phyloP scores from a whole-genome alignment of 1,140 invertebrate genomes.

The Neomicropteryx cornuta region DNA sequence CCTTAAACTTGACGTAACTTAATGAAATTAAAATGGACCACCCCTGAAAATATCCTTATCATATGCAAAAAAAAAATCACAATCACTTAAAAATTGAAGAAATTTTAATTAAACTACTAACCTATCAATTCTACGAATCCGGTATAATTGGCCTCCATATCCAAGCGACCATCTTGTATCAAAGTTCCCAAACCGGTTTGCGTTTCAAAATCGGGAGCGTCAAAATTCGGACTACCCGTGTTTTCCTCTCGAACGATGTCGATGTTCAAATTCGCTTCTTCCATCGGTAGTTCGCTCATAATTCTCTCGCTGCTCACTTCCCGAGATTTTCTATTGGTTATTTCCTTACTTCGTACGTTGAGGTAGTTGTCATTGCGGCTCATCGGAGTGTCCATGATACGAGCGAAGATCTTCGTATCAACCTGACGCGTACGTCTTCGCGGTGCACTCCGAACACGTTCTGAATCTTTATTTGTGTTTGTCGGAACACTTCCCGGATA shows the following conservation, averaged over 20 bases:
- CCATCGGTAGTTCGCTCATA: constrained; percentile 10
- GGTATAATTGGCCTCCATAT: constrained; percentile 68
- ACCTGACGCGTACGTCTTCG: no score
- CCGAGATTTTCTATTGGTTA: constrained; percentile 5
- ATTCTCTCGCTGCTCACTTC: constrained; percentile 23
- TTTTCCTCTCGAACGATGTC: not conserved
- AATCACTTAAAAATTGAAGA: not conserved
- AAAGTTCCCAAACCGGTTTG: constrained; percentile 17
- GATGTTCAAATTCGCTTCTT: not conserved
- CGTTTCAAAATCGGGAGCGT: no score
- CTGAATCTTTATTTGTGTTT: no score
- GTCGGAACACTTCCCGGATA: no score
- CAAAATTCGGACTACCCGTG: not conserved
- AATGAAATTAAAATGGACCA: no score
- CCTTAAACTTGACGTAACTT: no score
- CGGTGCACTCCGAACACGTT: no score
- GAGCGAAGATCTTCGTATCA: no score
- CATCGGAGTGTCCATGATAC: no score
- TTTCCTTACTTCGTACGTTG: constrained; percentile 10
- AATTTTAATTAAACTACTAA: constrained; percentile 26
- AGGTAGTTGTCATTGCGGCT: no score
- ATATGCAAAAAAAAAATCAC: not conserved
- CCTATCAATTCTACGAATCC: constrained; percentile 72
- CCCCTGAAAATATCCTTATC: no score
- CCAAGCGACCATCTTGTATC: constrained; percentile 58